These are phyloP conservation scores for Resseliella maxima DNA, from an alignment of 2,888 invertebrate genomes.

Conservation along the genomic window DNA sequence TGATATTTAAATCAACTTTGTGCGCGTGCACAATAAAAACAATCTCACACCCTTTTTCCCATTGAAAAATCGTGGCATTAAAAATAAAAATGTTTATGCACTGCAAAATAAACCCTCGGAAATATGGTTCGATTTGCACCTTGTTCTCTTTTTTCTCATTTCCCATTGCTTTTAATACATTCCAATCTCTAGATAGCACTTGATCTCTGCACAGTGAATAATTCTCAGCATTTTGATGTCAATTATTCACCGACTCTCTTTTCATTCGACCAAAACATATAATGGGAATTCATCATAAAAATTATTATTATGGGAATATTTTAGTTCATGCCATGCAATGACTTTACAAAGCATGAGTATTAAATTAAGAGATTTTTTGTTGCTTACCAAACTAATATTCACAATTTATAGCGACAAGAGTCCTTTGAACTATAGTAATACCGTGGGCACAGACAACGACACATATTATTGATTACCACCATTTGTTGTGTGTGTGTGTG, in stretches of 20 bases:
- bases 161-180: constrained; percentile 17
- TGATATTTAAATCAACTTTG: constrained; percentile 34
- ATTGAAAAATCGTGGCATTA: neutral
- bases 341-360: constrained; percentile 8
- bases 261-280: neutral
- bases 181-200: constrained; percentile 45
- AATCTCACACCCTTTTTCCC: neutral
- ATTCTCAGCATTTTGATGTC: constrained; percentile 32
- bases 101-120: neutral
- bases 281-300: constrained; percentile 51
- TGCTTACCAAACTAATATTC: constrained; percentile 24
- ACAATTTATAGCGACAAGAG: neutral
- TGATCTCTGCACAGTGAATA: constrained; percentile 36
- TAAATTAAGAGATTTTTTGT: constrained; percentile 33
- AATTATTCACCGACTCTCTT: constrained; percentile 15
- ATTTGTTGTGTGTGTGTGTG: constrained; percentile 22
- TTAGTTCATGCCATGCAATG: neutral
- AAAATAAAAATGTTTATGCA: constrained; percentile 7
- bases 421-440: constrained; percentile 39
- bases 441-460: constrained; percentile 22
- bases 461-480: constrained; percentile 53
- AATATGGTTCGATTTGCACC: neutral
- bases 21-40: constrained; percentile 28
- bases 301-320: constrained; percentile 54
- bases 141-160: neutral